A percentile compares a stretch with the other conserved stretches of the same genome.
Evolutionary conservation across 1,140 invertebrate species (phyloP).

Genomic region (Leguminivora glycinivorella): DNA sequence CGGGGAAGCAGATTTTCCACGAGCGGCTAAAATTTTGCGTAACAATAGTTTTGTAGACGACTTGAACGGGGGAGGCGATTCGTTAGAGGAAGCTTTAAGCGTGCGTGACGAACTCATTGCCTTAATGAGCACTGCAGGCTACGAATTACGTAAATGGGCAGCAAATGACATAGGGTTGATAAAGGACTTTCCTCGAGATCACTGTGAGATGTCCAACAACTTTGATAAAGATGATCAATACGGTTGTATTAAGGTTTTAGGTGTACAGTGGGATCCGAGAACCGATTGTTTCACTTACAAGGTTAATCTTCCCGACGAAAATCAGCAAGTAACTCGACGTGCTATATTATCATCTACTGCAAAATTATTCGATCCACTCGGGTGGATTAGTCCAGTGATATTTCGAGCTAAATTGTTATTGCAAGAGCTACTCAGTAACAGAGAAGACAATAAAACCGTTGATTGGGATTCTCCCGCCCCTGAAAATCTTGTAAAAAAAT

Average conservation of each 20-base stretch:
- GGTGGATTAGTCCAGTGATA: background rate
- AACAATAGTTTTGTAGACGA: conserved; percentile 30
- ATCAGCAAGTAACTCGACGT: background rate
- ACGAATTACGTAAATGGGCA: conserved; percentile 37
- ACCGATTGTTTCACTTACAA: background rate
- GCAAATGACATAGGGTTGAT: conserved; percentile 24
- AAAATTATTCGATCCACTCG: background rate
- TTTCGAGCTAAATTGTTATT: background rate
- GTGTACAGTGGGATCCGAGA: conserved; percentile 16
- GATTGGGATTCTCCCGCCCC: background rate
- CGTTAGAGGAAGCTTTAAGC: conserved; percentile 18
- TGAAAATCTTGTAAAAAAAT: background rate
- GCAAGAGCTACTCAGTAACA: background rate
- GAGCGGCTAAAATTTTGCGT: conserved; percentile 17
- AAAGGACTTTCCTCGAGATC: conserved; percentile 30
- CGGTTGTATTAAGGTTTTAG: conserved; percentile 6
- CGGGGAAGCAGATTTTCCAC: conserved; percentile 6
- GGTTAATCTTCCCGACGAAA: background rate
- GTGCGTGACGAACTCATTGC: conserved; percentile 26
- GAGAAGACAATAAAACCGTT: background rate
- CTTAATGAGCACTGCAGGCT: conserved; percentile 30
- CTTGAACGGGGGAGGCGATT: conserved; percentile 19
- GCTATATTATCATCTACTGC: background rate
- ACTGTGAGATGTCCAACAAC: background rate
- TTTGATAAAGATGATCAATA: background rate